A percentile compares a stretch with the other conserved stretches of the same genome.
These are phyloP conservation scores for Andinoacara biseriatus DNA, from an alignment of 2,113 vertebrate genomes.

Conservation along the genomic window DNA sequence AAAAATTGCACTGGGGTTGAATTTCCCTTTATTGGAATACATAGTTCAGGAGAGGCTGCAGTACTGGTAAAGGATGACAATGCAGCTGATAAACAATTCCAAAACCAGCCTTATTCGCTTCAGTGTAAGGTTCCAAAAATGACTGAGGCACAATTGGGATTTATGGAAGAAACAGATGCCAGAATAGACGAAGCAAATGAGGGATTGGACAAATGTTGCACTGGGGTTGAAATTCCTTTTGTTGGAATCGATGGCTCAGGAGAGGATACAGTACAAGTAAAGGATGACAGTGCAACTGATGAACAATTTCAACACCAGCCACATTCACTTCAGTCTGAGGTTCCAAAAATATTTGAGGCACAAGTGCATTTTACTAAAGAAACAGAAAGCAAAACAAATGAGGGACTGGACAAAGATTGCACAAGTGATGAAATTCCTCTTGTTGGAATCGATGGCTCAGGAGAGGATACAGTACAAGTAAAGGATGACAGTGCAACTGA, in stretches of 20 bases:
- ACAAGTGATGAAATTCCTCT: slow-evolving; percentile 36
- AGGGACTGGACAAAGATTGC: not conserved
- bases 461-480: not conserved
- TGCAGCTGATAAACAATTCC: not conserved
- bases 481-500: not conserved
- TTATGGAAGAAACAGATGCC: not conserved
- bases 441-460: slow-evolving; percentile 18
- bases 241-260: slow-evolving; percentile 19
- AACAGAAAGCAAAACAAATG: not conserved
- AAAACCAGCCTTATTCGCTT: not conserved
- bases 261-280: not conserved
- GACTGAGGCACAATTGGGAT: not conserved
- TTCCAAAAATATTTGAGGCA: not conserved
- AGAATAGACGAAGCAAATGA: not conserved
- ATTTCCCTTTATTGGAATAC: slow-evolving; percentile 42
- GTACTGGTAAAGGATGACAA: not conserved
- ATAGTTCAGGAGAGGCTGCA: not conserved
- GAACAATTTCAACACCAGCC: not conserved
- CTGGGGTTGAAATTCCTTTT: slow-evolving; percentile 33
- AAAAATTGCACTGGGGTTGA: not conserved
- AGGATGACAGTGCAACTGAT: not conserved
- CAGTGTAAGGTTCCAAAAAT: not conserved
- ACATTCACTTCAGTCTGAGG: not conserved
- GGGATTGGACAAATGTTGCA: not conserved
- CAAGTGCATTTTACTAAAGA: not conserved